phyloP scores from a whole-genome alignment of 2,888 invertebrate genomes.

The Cremastinae sp. region DNA sequence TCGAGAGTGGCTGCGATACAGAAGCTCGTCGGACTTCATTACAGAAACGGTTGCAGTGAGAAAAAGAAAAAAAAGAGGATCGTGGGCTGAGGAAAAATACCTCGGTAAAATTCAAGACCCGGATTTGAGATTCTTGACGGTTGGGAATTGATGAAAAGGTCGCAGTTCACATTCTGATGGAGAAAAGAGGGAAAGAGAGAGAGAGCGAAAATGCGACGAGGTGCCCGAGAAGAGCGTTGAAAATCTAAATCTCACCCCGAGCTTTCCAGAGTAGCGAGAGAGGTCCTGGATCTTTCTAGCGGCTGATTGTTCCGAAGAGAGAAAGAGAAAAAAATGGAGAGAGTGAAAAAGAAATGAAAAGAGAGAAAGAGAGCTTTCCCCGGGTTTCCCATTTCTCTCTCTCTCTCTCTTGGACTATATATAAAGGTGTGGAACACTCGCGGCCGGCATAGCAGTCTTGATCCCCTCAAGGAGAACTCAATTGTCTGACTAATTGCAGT shows the following conservation, averaged over 20 bases:
- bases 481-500: slow-evolving; percentile 77
- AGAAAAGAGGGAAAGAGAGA: slow-evolving; percentile 1
- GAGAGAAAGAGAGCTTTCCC: not conserved
- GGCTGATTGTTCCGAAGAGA: slow-evolving; percentile 51
- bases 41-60: slow-evolving; percentile 40
- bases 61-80: slow-evolving; percentile 33
- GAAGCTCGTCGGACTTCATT: slow-evolving; percentile 39
- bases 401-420: slow-evolving; percentile 3
- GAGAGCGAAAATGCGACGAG: slow-evolving; percentile 9
- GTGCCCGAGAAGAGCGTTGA: slow-evolving; percentile 30
- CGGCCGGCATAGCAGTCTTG: slow-evolving; percentile 59
- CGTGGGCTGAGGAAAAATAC: slow-evolving; percentile 26
- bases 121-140: slow-evolving; percentile 41
- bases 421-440: slow-evolving; percentile 53
- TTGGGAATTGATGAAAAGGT: slow-evolving; percentile 45
- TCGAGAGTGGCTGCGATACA: slow-evolving; percentile 14
- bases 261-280: slow-evolving; percentile 4
- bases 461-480: slow-evolving; percentile 72
- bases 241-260: slow-evolving; percentile 17
- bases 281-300: slow-evolving; percentile 39
- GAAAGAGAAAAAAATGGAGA: not conserved
- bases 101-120: slow-evolving; percentile 19
- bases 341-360: no score
- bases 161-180: slow-evolving; percentile 44
- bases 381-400: not conserved